A percentile compares a stretch with the other conserved stretches of the same genome.
Conservation (phyloP, 1,140 invertebrate genomes). For the Aradophagus sp. region DNA sequence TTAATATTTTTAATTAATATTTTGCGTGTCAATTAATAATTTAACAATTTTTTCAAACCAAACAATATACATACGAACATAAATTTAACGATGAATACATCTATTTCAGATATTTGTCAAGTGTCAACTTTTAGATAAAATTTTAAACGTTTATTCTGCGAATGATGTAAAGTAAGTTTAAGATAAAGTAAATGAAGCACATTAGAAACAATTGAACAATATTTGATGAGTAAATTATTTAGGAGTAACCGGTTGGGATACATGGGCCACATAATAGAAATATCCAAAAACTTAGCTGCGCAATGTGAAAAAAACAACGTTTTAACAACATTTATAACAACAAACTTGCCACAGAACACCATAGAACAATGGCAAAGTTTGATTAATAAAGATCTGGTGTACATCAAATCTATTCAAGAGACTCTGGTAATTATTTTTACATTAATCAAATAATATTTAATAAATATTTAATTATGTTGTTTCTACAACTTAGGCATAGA, state of each 20-base stretch:
- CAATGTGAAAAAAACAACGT: constrained; percentile 69
- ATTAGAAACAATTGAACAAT: background rate
- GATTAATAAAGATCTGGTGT: constrained; percentile 75
- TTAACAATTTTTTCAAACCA: background rate
- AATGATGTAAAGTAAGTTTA: constrained; percentile 68
- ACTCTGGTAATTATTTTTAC: constrained; percentile 72
- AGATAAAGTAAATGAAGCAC: background rate
- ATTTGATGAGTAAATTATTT: constrained; percentile 8
- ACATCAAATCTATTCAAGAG: constrained; percentile 79
- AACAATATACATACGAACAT: too few species aligned
- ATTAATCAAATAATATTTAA: background rate
- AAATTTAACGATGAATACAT: background rate
- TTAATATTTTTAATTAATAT: too few species aligned
- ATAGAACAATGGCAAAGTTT: constrained; percentile 78
- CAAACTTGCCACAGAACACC: constrained; percentile 77
- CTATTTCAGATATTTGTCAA: constrained; percentile 80
- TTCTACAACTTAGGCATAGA: background rate
- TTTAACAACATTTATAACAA: constrained; percentile 74
- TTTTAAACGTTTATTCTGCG: constrained; percentile 80
- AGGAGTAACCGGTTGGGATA: constrained; percentile 78
- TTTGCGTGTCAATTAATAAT: background rate
- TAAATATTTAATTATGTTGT: too few species aligned
- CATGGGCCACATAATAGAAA: constrained; percentile 86
- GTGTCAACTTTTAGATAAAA: constrained; percentile 79
- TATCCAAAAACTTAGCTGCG: constrained; percentile 80